Evolutionary conservation across 2,113 vertebrate species (phyloP), one percentile per base, ranked within the genome.

Genomic region (Thalassarche chlororhynchos): DNA sequence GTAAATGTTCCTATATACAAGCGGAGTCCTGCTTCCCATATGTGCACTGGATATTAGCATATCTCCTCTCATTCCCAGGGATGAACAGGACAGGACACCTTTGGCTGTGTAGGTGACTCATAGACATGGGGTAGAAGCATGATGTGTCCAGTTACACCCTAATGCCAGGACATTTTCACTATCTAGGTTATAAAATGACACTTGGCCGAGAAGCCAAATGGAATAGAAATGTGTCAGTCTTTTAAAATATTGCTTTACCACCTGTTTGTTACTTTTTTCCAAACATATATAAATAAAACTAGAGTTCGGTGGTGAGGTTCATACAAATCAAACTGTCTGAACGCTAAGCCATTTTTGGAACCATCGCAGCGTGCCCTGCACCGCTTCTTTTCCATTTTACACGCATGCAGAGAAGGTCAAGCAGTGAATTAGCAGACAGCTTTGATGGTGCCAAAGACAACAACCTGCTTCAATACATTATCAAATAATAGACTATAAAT

Each of bases 401-500:
- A 52, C 46, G 74, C 68, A 14, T 46, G 77, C 90, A 71, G 75
- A 94, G 96, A 96, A 97, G 93, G 95, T 97, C 95, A 96, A 87
- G 65, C 88, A 84, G 60, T 52, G 92, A 96, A 97, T 95, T 95
- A 96, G 87, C 85, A 96, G 85, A 80, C 89, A 93, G 84, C 83
- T 97, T 92, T 95, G 91, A 95, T 90, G 86, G 85, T 91, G 95
- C 80, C 91, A 95, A 92, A 87, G 95, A 97, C 96, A 97, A 90
- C 87, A 87, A 92, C 91, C 84, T 89, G 79, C 79, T 92, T 76
- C 96, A 91, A 89, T 95, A 83, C 77, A 86, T 97, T 93, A 95
- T 94, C 89, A 95, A 95, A 97, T 96, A 97, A 93, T 96, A 95
- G 95, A 72, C 72, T 76, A 86, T 94, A 95, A 97, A 96, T 95